Conservation (phyloP, 1,140 invertebrate species). For the Drosophila melanogaster region DNA sequence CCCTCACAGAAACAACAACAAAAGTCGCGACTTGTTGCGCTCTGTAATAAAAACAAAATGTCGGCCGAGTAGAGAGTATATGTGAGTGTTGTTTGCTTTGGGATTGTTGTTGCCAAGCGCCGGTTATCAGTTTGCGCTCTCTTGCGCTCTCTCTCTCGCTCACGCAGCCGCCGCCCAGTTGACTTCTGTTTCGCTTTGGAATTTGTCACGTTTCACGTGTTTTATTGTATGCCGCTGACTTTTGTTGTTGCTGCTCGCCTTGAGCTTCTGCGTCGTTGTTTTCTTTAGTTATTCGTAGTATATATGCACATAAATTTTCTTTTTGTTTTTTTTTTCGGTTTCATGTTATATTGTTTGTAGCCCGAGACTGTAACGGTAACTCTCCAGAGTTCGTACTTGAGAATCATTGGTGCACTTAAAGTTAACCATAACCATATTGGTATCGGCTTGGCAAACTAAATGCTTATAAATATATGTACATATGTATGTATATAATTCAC, state of each 20-base stretch:
- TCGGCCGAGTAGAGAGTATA: slow-evolving; percentile 36
- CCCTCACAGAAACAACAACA: slow-evolving; percentile 8
- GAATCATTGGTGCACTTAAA: slow-evolving; percentile 24
- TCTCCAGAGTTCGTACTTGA: background rate
- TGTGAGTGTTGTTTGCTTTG: slow-evolving; percentile 6
- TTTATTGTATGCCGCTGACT: slow-evolving; percentile 67
- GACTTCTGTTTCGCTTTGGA: slow-evolving; percentile 60
- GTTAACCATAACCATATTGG: slow-evolving; percentile 14
- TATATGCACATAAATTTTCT: slow-evolving; percentile 1
- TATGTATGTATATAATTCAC: slow-evolving; percentile 45
- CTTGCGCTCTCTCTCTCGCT: slow-evolving; percentile 1
- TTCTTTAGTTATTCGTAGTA: slow-evolving; percentile 15
- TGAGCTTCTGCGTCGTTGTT: slow-evolving; percentile 57
- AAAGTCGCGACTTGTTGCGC: slow-evolving; percentile 38
- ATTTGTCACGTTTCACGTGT: slow-evolving; percentile 82
- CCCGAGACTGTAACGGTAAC: slow-evolving; percentile 34
- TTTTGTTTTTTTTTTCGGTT: background rate
- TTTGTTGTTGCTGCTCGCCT: slow-evolving; percentile 43
- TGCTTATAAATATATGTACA: slow-evolving; percentile 36
- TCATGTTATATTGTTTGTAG: background rate
- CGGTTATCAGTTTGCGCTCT: slow-evolving; percentile 29
- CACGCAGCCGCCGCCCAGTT: slow-evolving; percentile 57
- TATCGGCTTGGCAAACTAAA: slow-evolving; percentile 27
- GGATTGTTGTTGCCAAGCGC: slow-evolving; percentile 74
- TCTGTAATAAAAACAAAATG: slow-evolving; percentile 74